Evolutionary conservation across 2,113 vertebrate species (phyloP), one percentile per base, ranked within the genome.

Genomic region (Sceloporus undulatus): DNA sequence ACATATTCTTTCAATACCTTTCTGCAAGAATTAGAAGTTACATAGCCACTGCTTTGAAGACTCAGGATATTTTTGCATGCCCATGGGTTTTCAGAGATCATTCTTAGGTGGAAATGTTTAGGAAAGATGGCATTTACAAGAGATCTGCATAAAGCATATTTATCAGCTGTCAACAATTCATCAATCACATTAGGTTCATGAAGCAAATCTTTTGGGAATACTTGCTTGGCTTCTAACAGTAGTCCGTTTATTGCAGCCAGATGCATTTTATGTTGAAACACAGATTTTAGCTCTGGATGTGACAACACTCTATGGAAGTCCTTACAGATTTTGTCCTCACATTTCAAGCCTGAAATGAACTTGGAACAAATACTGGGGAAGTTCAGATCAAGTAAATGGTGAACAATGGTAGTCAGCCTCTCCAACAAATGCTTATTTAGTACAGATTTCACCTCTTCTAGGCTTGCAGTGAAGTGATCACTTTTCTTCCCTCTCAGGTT

Each of bases 91-190:
- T 97, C 95, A 1, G 96, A 98, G 66, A 97, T 77, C 62, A 97
- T 93, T 81, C 97, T 94, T 86, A 96, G 95, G 87, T 97, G 97
- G 88, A 98, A 98, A 94, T 97, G 97, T 83, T 93, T 93, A n/a
- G 97, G 97, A 78, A 97, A 98, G 89, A 96, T 88, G 0, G 88
- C 34, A 73, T 92, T 90, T 54, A 97, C 79, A 65, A 98, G 96
- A 29, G 95, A 93, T 94, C 74, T 84, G 92, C 96, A 97, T 0
- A 92, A 90, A 0, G 84, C 68, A 0, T 95, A 95, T 65, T 25
- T 90, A 62, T 97, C 91, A 70, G 79, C 54, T 48, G 93, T 91
- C 88, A 97, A 84, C 89, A 97, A 27, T 21, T 81, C 86, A 82
- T 95, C 91, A 2, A 97, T 95, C 71, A 38, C 88, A 87, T 95